These are phyloP conservation scores for Penaeus japonicus DNA, from an alignment of 1,140 invertebrate species.

Conservation along the genomic window DNA sequence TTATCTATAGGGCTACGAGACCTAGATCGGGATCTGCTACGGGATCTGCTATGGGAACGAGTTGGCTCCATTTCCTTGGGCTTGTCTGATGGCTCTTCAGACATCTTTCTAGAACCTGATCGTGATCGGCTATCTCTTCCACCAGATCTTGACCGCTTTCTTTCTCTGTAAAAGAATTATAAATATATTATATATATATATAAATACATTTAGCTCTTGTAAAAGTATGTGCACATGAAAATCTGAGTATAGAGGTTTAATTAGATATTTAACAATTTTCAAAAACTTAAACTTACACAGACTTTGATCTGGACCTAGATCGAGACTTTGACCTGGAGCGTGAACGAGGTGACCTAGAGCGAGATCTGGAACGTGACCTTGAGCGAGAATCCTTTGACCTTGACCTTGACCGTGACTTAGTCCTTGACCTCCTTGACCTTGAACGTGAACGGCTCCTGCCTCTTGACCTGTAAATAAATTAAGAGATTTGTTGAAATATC, in stretches of 20 bases:
- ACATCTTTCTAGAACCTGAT: conserved; percentile 65
- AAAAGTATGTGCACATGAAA: neutral
- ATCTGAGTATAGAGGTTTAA: neutral
- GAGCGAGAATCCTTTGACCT: neutral
- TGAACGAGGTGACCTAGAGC: conserved; percentile 23
- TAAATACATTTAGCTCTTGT: neutral
- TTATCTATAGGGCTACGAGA: conserved; percentile 61
- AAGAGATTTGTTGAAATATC: no score
- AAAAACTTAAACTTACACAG: neutral
- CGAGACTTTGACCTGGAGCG: conserved; percentile 59
- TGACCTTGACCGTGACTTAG: conserved; percentile 30
- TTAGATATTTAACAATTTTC: neutral
- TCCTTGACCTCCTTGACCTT: neutral
- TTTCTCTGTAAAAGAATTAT: neutral
- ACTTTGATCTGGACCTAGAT: conserved; percentile 27
- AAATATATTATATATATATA: no score
- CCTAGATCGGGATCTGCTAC: conserved; percentile 69
- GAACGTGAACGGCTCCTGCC: neutral
- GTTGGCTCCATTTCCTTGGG: conserved; percentile 65
- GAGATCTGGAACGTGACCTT: conserved; percentile 29
- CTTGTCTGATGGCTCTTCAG: conserved; percentile 70
- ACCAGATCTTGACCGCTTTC: conserved; percentile 20
- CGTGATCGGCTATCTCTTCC: conserved; percentile 21
- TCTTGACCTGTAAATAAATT: no score
- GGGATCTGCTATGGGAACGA: conserved; percentile 68